These are phyloP conservation scores for Ypsolopha scabrella DNA, from an alignment of 2,888 invertebrate genomes.

Conservation along the genomic window DNA sequence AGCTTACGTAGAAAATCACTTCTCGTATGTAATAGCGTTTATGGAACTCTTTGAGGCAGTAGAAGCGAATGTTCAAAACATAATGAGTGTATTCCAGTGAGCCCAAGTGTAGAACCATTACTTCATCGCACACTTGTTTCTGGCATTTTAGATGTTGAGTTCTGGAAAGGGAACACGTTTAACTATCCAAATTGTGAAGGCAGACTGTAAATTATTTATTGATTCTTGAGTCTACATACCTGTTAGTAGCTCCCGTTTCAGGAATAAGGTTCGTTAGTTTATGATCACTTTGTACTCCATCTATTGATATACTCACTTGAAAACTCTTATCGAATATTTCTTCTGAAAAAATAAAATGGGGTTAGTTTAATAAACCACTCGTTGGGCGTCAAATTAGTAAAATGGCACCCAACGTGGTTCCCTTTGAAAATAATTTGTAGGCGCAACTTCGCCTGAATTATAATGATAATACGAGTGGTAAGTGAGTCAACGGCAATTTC, in stretches of 20 bases:
- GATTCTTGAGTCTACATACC: slow-evolving; percentile 45
- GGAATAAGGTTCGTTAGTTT: slow-evolving; percentile 76
- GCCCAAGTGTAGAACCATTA: slow-evolving; percentile 90
- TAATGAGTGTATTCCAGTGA: slow-evolving; percentile 91
- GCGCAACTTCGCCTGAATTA: too few species aligned
- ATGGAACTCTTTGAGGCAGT: slow-evolving; percentile 87
- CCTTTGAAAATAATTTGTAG: background rate
- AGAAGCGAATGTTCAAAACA: slow-evolving; percentile 85
- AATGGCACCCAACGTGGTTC: background rate
- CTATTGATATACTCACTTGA: slow-evolving; percentile 85
- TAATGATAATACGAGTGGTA: too few species aligned
- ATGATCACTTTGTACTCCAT: slow-evolving; percentile 83
- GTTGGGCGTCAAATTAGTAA: background rate
- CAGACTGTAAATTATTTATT: too few species aligned
- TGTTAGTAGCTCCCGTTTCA: slow-evolving; percentile 77
- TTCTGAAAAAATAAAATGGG: slow-evolving; percentile 68
- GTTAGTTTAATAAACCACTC: background rate
- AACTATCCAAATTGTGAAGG: too few species aligned
- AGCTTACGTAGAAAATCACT: slow-evolving; percentile 87
- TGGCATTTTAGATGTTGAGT: slow-evolving; percentile 87
- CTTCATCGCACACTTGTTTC: slow-evolving; percentile 85
- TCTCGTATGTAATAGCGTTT: slow-evolving; percentile 86
- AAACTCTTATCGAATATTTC: slow-evolving; percentile 93
- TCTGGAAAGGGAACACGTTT: slow-evolving; percentile 43
- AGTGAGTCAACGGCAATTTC: too few species aligned